Conservation (phyloP, 2,888 invertebrate species). For the Latrodectus elegans region DNA sequence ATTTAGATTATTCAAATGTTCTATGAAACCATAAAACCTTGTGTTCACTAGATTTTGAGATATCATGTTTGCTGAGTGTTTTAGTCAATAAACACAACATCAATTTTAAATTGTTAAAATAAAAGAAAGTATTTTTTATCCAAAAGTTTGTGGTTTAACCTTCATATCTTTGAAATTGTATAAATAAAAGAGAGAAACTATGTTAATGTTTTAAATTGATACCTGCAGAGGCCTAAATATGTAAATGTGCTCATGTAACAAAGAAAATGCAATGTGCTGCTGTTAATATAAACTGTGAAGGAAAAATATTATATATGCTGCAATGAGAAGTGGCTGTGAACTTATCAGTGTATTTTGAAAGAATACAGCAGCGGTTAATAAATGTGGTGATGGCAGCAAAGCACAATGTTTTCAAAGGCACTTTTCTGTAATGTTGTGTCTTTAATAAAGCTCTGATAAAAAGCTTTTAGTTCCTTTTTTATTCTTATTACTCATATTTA, state of each 20-base stretch:
- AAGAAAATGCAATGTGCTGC: slow-evolving; percentile 48
- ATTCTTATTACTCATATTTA: no score
- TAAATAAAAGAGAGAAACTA: slow-evolving; percentile 18
- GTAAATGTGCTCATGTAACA: slow-evolving; percentile 49
- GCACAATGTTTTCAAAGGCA: slow-evolving; percentile 69
- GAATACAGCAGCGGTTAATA: slow-evolving; percentile 52
- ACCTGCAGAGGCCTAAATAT: slow-evolving; percentile 51
- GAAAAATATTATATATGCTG: slow-evolving; percentile 46
- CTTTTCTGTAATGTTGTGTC: slow-evolving; percentile 69
- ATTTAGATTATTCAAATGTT: no score
- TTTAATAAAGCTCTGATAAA: slow-evolving; percentile 69
- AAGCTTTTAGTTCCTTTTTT: slow-evolving; percentile 11
- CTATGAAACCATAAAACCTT: background rate
- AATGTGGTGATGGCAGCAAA: slow-evolving; percentile 66
- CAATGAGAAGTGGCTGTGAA: slow-evolving; percentile 52
- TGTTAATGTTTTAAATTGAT: slow-evolving; percentile 57
- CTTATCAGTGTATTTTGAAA: slow-evolving; percentile 41
- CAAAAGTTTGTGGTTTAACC: slow-evolving; percentile 47
- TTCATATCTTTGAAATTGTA: slow-evolving; percentile 51
- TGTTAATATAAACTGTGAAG: slow-evolving; percentile 38
- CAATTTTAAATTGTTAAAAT: background rate
- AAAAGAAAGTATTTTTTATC: slow-evolving; percentile 55
- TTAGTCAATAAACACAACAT: background rate
- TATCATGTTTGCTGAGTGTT: background rate
- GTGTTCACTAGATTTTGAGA: slow-evolving; percentile 3